These are phyloP conservation scores for Geothlypis trichas DNA, from an alignment of 2,113 vertebrate species.

Conservation along the genomic window DNA sequence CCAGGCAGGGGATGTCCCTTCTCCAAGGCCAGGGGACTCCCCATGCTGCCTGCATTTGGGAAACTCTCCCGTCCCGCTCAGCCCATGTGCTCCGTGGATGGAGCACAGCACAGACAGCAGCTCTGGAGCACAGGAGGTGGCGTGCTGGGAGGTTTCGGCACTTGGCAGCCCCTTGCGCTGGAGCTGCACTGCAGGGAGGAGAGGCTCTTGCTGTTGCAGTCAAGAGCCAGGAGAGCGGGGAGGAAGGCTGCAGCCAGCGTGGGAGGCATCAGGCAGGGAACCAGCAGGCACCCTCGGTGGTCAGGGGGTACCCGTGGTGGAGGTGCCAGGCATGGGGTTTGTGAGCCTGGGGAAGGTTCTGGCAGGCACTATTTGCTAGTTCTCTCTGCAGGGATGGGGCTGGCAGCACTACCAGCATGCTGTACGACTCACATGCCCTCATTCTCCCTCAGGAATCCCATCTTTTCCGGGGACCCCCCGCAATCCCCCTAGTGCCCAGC, in stretches of 20 bases:
- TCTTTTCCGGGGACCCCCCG: not conserved
- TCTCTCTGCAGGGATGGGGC: constrained; percentile 20
- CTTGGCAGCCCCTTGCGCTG: not conserved
- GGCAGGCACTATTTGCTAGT: constrained; percentile 12
- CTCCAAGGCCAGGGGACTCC: not conserved
- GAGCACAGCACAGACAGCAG: not conserved
- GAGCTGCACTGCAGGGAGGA: not conserved
- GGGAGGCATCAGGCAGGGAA: not conserved
- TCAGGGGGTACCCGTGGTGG: rapidly evolving
- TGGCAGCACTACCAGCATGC: not conserved
- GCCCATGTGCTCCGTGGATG: rapidly evolving
- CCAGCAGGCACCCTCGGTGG: not conserved
- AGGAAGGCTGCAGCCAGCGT: not conserved
- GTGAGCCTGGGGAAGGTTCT: not conserved
- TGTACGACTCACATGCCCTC: not conserved
- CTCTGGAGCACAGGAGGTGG: not conserved
- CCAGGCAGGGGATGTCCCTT: not conserved
- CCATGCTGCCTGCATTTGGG: not conserved
- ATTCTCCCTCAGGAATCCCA: not conserved
- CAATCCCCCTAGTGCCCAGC: rapidly evolving
- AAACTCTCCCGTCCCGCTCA: rapidly evolving
- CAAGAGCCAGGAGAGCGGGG: not conserved
- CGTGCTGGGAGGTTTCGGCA: not conserved
- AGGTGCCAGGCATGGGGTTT: not conserved
- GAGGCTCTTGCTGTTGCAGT: not conserved